These are phyloP conservation scores for Dasypus novemcinctus DNA, from an alignment of 2,113 vertebrate species.

Conservation along the genomic window DNA sequence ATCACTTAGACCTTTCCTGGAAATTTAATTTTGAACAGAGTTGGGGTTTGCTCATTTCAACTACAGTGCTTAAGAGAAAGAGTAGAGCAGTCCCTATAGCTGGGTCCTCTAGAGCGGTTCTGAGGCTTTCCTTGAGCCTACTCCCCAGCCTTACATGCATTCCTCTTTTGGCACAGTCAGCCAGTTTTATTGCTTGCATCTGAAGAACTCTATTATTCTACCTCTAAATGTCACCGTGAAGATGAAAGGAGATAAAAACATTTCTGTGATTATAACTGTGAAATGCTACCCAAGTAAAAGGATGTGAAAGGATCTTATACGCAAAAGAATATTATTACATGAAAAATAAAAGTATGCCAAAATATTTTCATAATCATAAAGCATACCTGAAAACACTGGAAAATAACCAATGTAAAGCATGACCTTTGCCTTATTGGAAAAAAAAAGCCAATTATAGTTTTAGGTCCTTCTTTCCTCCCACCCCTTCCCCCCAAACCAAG, in stretches of 20 bases:
- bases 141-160: background rate
- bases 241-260: background rate
- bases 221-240: background rate
- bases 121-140: background rate
- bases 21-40: background rate
- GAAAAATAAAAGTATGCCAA: background rate
- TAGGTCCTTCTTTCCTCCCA: background rate
- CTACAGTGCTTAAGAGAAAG: background rate
- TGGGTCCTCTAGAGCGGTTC: background rate
- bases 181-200: background rate
- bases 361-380: background rate
- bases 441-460: slow-evolving; percentile 40
- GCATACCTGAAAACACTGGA: background rate
- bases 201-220: background rate
- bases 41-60: background rate
- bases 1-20: background rate
- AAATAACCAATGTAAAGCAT: background rate
- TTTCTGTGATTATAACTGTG: background rate
- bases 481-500: background rate
- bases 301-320: background rate
- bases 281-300: background rate
- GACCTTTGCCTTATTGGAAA: slow-evolving; percentile 5
- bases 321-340: background rate
- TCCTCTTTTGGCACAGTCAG: background rate
- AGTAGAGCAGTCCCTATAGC: fast-evolving